phyloP scores from a whole-genome alignment of 2,113 vertebrate species.

The Alosa alosa region DNA sequence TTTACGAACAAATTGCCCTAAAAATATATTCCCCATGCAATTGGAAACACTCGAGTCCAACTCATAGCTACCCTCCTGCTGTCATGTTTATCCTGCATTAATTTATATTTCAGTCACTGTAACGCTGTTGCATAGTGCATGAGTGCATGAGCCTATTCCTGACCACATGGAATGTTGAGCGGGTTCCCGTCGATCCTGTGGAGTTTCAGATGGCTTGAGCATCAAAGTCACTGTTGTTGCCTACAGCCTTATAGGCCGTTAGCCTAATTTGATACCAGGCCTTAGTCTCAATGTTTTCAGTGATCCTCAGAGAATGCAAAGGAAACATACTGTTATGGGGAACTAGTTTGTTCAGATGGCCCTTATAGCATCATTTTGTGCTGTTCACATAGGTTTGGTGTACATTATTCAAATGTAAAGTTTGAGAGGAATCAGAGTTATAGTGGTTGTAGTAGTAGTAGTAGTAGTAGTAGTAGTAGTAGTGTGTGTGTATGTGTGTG shows the following conservation, averaged over 20 bases:
- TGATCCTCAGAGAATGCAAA: not conserved
- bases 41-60: not conserved
- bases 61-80: not conserved
- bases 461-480: no score
- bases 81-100: not conserved
- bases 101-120: not conserved
- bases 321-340: not conserved
- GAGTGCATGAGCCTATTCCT: not conserved
- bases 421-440: not conserved
- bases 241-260: not conserved
- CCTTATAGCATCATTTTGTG: not conserved
- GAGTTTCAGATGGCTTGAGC: not conserved
- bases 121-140: not conserved
- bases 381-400: not conserved
- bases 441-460: no score
- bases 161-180: constrained; percentile 4
- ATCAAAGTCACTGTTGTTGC: not conserved
- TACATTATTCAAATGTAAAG: not conserved
- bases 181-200: not conserved
- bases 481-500: not conserved
- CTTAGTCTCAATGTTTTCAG: not conserved
- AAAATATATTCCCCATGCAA: not conserved
- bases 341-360: not conserved
- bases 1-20: not conserved
- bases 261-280: not conserved